Evolutionary conservation across 2,797 vertebrate genomes (phyloP), one percentile per base, ranked within the genome.

Genomic region (Myotis vivesi): DNA sequence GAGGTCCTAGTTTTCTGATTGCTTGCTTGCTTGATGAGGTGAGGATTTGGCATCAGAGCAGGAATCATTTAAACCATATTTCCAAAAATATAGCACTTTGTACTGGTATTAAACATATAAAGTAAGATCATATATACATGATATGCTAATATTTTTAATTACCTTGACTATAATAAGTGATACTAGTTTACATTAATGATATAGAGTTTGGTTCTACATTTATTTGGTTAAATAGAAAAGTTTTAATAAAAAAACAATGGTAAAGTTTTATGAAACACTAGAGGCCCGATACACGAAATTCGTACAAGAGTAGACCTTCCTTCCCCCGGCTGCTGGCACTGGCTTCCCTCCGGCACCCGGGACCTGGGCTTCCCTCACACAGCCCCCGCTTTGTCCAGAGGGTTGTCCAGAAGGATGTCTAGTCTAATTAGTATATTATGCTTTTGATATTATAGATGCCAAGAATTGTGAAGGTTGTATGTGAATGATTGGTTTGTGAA

Each of bases 121-220:
- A 81, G 5, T 84, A 49, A 82, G 36, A 44, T 92, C 64, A 93
- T 30, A 84, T 80, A 30, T 10, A 44, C 23, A 64, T 66, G n/a
- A 94, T 59, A 80, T 41, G 75, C 51, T 55, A 87, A 85, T 79
- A 41, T 25, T 93, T 76, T 87, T 33, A 89, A 68, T 68, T 79
- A 66, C 4, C 4, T 25, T 82, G 1, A 49, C 44, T 76, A 38
- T 81, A 38, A 77, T 23, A 87, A 92, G 7, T 64, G 22, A 66
- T 88, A 72, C 6, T 6, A 22, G 72, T 59, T 92, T 94, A 75
- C 0, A 36, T 30, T 57, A 10, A 38, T 46, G 23, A 76, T 53
- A 33, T 11, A 30, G 17, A 33, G 25, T 83, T 83, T 89, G 62
- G 36, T 15, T 75, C 86, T 79, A 83, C 1, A 62, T 69, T 55